Evolutionary conservation across 1,140 invertebrate species (phyloP), one percentile per base, ranked within the genome.

Genomic region (Bombus vancouverensis): DNA sequence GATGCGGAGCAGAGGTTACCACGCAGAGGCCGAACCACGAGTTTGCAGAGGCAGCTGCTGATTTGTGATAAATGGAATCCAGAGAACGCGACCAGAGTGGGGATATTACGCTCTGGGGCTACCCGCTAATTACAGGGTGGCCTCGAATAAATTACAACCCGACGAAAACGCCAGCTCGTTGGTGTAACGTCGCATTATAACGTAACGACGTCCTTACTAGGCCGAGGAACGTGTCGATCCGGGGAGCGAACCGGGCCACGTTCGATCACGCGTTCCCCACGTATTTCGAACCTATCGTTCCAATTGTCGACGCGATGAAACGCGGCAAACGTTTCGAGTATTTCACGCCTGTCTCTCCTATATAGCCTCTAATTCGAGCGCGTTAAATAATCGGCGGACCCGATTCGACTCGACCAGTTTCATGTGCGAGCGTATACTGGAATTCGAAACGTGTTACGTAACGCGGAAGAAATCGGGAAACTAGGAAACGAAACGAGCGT

Each of bases 61-160:
- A 94, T 93, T 94, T 88, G 91, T 93, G 93, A 94, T 94, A 94
- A 94, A 94, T 92, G 93, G 92, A 94, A 93, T 93, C 87, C 90
- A 80, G 92, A 86, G 92, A 93, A 92, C 91, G 92, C 89, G 92
- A 89, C 78, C 86, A 85, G 83, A 88, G 89, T 87, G 90, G 70
- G 88, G 89, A 93, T 92, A 93, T 91, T 91, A 93, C 91, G 90
- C 90, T 91, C 88, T 83, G 90, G 92, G 92, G 92, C 90, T 88
- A 90, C 77, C 91, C 91, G 90, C 93, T 94, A 94, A 94, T 94
- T 94, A 93, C 93, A 91, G 88, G 90, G 86, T 93, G 88, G 86
- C 87, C 90, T 83, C 88, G 92, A 94, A 94, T 93, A 94, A 94
- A 94, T 94, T 94, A 94, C 91, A 90, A 88, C 83, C 86, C 90